These are phyloP conservation scores for Leptopilina drosophilae DNA, from an alignment of 2,888 invertebrate species.

Conservation along the genomic window DNA sequence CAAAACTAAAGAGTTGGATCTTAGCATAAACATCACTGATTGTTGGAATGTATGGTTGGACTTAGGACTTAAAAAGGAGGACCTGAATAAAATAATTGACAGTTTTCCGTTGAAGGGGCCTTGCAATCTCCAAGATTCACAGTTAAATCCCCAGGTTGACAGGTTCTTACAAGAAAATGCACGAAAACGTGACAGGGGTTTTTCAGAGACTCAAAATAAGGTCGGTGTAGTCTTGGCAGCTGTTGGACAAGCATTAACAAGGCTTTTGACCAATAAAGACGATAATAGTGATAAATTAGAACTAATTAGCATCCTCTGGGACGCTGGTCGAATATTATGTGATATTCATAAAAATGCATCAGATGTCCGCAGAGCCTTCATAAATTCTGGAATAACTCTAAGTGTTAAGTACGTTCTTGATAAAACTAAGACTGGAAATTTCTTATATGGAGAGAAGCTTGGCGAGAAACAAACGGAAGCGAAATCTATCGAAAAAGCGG, in stretches of 20 bases:
- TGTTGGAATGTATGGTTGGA: background rate
- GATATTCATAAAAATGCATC: conserved; percentile 30
- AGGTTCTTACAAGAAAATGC: conserved; percentile 17
- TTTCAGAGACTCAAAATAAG: conserved; percentile 1
- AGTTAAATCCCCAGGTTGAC: conserved; percentile 23
- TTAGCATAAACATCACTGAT: background rate
- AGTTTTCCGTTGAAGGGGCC: background rate
- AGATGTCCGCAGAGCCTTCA: conserved; percentile 38
- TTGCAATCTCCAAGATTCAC: conserved; percentile 12
- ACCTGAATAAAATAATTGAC: background rate
- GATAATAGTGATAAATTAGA: conserved; percentile 19
- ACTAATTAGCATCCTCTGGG: conserved; percentile 15
- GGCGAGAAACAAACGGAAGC: conserved; percentile 25
- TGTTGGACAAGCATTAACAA: background rate
- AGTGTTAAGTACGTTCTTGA: conserved; percentile 36
- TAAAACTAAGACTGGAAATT: conserved; percentile 26
- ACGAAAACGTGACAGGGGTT: conserved; percentile 21
- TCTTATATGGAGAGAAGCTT: conserved; percentile 34
- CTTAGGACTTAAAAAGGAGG: conserved; percentile 20
- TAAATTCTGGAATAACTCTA: conserved; percentile 31
- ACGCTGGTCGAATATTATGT: conserved; percentile 37
- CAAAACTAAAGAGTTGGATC: background rate
- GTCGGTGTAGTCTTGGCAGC: conserved; percentile 1
- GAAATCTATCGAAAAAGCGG: conserved; percentile 7
- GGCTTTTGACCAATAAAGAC: background rate